Percentiles rank a stretch among this genome's conserved stretches.
Evolutionary conservation across 1,140 invertebrate genomes (phyloP).

Genomic region (Pinna nobilis): DNA sequence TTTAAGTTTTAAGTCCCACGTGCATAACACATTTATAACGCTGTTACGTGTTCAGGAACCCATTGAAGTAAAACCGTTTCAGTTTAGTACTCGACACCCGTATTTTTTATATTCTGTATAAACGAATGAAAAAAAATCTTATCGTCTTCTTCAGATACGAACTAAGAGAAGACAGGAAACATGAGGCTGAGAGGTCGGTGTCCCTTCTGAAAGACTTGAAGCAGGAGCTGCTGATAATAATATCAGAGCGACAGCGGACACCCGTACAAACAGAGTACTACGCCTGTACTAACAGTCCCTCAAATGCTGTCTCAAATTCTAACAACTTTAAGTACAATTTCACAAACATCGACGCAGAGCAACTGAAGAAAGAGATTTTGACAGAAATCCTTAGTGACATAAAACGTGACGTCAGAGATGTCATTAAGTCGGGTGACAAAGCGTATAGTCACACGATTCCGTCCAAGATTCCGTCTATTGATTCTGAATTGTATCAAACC

Average conservation of each 20-base stretch:
- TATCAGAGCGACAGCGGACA: constrained; percentile 38
- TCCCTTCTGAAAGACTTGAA: constrained; percentile 77
- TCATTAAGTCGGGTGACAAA: constrained; percentile 37
- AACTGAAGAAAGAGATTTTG: constrained; percentile 71
- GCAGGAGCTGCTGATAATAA: constrained; percentile 74
- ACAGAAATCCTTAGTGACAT: constrained; percentile 67
- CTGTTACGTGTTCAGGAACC: too few relatives aligned
- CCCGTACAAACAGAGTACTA: constrained; percentile 2
- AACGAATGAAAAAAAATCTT: background rate
- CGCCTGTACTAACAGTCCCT: background rate
- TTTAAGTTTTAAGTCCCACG: too few relatives aligned
- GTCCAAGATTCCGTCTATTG: constrained; percentile 37
- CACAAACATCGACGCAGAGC: background rate
- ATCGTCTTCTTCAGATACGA: constrained; percentile 74
- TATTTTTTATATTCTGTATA: too few relatives aligned
- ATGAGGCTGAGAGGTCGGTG: constrained; percentile 74
- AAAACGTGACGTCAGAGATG: constrained; percentile 52
- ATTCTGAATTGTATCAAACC: constrained; percentile 73
- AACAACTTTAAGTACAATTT: background rate
- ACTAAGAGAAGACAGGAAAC: constrained; percentile 77
- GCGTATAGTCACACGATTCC: constrained; percentile 19
- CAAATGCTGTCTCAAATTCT: background rate
- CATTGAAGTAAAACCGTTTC: too few relatives aligned
- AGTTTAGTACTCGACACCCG: too few relatives aligned
- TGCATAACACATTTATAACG: too few relatives aligned